Conservation (phyloP, 2,888 invertebrate genomes). For the Capitulum mitella region DNA sequence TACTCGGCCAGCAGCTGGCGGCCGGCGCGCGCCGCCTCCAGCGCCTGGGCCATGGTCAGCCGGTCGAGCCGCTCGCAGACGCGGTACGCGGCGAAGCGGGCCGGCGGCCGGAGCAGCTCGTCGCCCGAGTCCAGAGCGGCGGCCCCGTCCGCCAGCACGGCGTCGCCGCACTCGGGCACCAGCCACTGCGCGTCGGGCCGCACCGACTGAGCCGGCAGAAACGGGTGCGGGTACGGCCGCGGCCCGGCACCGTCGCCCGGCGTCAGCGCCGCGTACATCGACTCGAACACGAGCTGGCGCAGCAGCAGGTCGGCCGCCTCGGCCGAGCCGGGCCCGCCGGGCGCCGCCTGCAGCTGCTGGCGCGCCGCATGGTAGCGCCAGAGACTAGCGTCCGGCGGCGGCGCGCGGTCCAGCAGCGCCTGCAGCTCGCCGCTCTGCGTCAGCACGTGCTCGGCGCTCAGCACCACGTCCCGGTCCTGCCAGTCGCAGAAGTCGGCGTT, state of each 20-base stretch:
- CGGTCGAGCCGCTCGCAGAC: slow-evolving; percentile 13
- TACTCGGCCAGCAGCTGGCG: background rate
- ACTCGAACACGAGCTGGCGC: slow-evolving; percentile 3
- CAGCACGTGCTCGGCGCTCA: slow-evolving; percentile 19
- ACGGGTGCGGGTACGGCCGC: slow-evolving; percentile 19
- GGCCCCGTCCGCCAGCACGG: background rate
- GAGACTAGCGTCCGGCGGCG: background rate
- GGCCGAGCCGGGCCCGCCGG: background rate
- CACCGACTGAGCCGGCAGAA: slow-evolving; percentile 13
- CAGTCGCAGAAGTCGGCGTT: background rate
- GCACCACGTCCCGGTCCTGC: background rate
- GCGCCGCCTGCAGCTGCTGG: background rate
- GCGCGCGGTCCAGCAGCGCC: background rate
- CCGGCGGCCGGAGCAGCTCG: background rate
- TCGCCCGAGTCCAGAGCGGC: background rate
- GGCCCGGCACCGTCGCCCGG: background rate
- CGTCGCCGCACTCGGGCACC: slow-evolving; percentile 11
- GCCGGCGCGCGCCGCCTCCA: background rate
- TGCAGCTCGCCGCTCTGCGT: slow-evolving; percentile 9
- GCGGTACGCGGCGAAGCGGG: slow-evolving; percentile 1
- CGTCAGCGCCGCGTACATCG: slow-evolving; percentile 18
- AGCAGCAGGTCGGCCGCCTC: background rate
- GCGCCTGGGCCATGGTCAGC: slow-evolving; percentile 7
- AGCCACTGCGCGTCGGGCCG: background rate
- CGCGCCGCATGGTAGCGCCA: background rate